A percentile compares a stretch with the other conserved stretches of the same genome.
phyloP scores from a whole-genome alignment of 2,888 invertebrate species.

The Drosophila siamana region DNA sequence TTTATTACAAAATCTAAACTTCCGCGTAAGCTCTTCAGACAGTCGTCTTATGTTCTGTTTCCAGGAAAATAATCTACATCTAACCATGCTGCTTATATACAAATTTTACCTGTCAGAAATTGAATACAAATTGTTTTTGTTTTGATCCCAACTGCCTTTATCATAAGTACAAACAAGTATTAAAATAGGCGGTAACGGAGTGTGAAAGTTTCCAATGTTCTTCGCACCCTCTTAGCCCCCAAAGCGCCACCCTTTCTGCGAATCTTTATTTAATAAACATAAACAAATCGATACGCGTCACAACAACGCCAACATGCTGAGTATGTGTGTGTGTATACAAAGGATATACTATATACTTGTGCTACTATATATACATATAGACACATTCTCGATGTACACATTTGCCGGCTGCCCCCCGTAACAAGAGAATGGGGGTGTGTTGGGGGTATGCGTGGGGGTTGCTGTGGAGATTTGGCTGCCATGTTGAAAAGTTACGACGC shows the following conservation, averaged over 20 bases:
- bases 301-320: slow-evolving; percentile 66
- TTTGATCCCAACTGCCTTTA: not conserved
- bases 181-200: slow-evolving; percentile 9
- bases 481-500: slow-evolving; percentile 74
- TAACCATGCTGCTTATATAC: not conserved
- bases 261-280: slow-evolving; percentile 77
- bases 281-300: slow-evolving; percentile 82
- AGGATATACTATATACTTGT: slow-evolving; percentile 8
- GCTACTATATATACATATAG: no score
- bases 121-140: not conserved
- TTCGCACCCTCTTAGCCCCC: slow-evolving; percentile 19
- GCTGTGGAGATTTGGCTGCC: slow-evolving; percentile 44
- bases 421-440: slow-evolving; percentile 29
- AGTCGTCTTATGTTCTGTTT: not conserved
- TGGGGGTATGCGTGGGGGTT: slow-evolving; percentile 48
- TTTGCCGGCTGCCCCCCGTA: slow-evolving; percentile 52
- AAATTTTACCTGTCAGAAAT: not conserved
- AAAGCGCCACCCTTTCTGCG: slow-evolving; percentile 38
- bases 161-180: slow-evolving; percentile 2
- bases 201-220: slow-evolving; percentile 36
- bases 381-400: slow-evolving; percentile 36
- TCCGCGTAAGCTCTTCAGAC: not conserved
- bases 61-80: not conserved
- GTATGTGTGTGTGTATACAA: not conserved
- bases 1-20: not conserved